Evolutionary conservation across 2,113 vertebrate genomes (phyloP).

Genomic region (Xyliphius kryptos): DNA sequence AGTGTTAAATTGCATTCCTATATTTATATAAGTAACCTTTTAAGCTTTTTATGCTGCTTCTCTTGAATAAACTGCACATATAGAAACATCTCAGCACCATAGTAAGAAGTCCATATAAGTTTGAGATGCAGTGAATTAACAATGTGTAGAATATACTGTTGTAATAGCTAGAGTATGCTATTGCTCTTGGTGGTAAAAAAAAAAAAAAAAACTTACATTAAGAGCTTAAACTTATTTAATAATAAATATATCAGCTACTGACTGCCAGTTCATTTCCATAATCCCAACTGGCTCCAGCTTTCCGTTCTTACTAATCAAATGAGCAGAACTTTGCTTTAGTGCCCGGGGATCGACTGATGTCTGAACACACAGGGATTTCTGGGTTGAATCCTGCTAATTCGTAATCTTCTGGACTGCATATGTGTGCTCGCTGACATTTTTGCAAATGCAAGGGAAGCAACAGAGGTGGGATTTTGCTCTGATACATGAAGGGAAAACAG

Average conservation of each 20-base stretch:
- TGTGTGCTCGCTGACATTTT: conserved; percentile 16
- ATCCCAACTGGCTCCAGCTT: conserved; percentile 5
- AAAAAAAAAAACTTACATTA: too few relatives aligned
- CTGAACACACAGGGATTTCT: background rate
- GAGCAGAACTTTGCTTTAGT: conserved; percentile 14
- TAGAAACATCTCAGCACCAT: too few relatives aligned
- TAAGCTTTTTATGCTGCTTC: conserved; percentile 46
- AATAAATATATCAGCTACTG: too few relatives aligned
- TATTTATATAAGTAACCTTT: conserved; percentile 25
- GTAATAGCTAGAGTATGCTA: too few relatives aligned
- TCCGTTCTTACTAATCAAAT: background rate
- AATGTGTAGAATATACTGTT: too few relatives aligned
- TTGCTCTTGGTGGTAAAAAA: too few relatives aligned
- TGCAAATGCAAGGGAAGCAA: conserved; percentile 19
- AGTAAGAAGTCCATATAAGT: too few relatives aligned
- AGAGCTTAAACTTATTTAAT: too few relatives aligned
- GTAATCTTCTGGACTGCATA: conserved; percentile 5
- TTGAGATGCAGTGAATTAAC: too few relatives aligned
- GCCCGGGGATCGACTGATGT: conserved; percentile 2
- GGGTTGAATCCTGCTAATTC: background rate
- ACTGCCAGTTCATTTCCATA: conserved; percentile 3
- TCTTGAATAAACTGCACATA: too few relatives aligned
- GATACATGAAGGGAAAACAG: background rate
- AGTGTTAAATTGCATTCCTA: conserved; percentile 31
- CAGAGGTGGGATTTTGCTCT: conserved; percentile 8